Base-by-base conservation (phyloP, 2,888 invertebrate species). In the Pyrochroa serraticornis region DNA sequence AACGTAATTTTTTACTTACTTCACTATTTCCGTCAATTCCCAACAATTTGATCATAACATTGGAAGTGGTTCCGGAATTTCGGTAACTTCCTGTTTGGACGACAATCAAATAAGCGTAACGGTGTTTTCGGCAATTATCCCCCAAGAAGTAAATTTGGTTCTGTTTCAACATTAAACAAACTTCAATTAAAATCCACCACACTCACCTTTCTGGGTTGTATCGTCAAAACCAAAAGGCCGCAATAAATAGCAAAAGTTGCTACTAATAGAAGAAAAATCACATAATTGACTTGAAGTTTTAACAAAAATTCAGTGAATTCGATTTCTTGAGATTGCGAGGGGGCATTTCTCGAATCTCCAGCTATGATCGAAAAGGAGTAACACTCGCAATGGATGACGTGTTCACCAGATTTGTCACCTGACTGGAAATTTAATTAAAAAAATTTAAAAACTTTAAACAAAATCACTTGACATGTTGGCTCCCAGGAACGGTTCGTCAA, bases 191-290 rank as follows among this genome's bases (percentile, higher is more conserved):
- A 9, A 42, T 14, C 5, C 3, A 43, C n/a, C 2, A 8, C 13
- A 39, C 49, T 10, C 32, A n/a, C 31, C 8, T 39, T 8, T 12
- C 7, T 3, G 7, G 22, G 22, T 22, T 22, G 2, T 31, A 8
- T 22, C 1, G 22, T 31, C 7, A 43, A n/a, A n/a, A 30, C 8
- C 30, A 69, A 46, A 6, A 67, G 35, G 0, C 57, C 9, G 14
- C 64, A 63, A 48, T 66, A 71, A 7, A 66, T 9, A 1, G 55
- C 43, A 50, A 66, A 69, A 1, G 63, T 54, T 1, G 63, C 47
- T n/a, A 57, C 41, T 1, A 66, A 53, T 2, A 63, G 56, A n/a
- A 59, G 36, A 39, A 67, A 67, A 42, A 71, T 64, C 3, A 71
- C 48, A 41, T 61, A 66, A 49, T 60, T 62, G 8, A 59, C 56